phyloP scores from a whole-genome alignment of 2,113 vertebrate species.

The Plotosus lineatus region DNA sequence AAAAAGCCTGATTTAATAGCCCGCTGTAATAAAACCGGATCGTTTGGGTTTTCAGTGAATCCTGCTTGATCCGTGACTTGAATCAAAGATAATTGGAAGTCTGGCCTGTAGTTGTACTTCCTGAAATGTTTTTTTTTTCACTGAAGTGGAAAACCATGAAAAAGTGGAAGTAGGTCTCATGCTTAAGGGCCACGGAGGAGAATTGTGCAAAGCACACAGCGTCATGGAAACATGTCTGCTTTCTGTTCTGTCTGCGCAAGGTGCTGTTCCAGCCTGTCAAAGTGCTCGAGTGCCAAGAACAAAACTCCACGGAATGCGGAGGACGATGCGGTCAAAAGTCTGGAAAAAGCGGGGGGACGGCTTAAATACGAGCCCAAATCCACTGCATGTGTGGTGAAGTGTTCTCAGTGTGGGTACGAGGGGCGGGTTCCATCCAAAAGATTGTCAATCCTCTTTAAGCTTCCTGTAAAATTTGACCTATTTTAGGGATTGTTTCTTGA shows the following conservation, averaged over 20 bases:
- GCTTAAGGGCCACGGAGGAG: slow-evolving; percentile 35
- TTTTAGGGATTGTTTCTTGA: slow-evolving; percentile 34
- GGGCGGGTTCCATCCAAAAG: slow-evolving; percentile 25
- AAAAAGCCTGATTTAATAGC: not conserved
- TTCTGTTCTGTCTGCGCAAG: slow-evolving; percentile 49
- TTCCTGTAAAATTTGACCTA: slow-evolving; percentile 31
- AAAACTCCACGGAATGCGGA: slow-evolving; percentile 27
- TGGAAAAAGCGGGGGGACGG: slow-evolving; percentile 30
- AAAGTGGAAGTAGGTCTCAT: slow-evolving; percentile 40
- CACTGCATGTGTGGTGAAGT: slow-evolving; percentile 43
- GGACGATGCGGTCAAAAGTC: slow-evolving; percentile 34
- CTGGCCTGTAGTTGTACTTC: not conserved
- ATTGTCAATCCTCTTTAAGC: slow-evolving; percentile 32
- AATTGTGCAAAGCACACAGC: slow-evolving; percentile 51
- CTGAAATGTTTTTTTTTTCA: not conserved
- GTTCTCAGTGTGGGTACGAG: slow-evolving; percentile 44
- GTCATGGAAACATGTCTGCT: slow-evolving; percentile 58
- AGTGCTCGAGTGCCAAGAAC: slow-evolving; percentile 46
- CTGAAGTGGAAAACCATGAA: slow-evolving; percentile 50
- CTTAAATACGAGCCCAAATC: slow-evolving; percentile 47
- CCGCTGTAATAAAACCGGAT: not conserved
- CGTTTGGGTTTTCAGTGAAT: not conserved
- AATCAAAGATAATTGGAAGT: not conserved
- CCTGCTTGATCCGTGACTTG: not conserved
- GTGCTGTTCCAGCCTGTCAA: slow-evolving; percentile 46